phyloP scores from a whole-genome alignment of 2,888 invertebrate genomes.

The Eueremaeus valkanovi region DNA sequence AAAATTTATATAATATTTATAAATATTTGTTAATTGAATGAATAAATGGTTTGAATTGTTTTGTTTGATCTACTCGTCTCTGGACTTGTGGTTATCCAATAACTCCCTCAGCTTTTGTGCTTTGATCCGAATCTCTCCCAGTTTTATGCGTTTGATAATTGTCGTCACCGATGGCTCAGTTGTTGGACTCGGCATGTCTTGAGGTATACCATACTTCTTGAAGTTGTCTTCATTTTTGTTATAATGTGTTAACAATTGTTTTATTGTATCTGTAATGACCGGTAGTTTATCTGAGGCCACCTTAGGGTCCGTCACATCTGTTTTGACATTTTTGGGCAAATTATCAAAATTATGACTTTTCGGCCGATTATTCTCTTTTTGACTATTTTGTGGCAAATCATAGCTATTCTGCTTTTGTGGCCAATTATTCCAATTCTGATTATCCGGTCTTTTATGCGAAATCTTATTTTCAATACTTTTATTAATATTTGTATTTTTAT shows the following conservation, averaged over 20 bases:
- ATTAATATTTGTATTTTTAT: too few relatives aligned
- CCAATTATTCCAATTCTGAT: too few relatives aligned
- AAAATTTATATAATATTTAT: too few relatives aligned
- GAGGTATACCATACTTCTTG: background rate
- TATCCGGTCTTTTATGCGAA: too few relatives aligned
- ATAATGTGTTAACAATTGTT: background rate
- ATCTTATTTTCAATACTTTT: too few relatives aligned
- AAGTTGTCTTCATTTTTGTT: background rate
- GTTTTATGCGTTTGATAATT: background rate
- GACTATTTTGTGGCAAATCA: background rate
- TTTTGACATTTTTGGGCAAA: too few relatives aligned
- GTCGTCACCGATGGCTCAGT: background rate
- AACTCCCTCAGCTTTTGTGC: background rate
- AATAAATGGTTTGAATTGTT: background rate
- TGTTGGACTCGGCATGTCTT: background rate
- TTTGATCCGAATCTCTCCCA: constrained; percentile 10
- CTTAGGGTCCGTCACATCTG: background rate
- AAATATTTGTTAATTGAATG: too few relatives aligned
- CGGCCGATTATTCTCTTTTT: too few relatives aligned
- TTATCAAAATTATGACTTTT: too few relatives aligned
- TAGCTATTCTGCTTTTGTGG: too few relatives aligned
- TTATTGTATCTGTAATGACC: background rate
- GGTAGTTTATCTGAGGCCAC: background rate
- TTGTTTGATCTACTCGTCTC: background rate
- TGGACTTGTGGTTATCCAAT: background rate